Conservation (phyloP, 2,797 vertebrate genomes). For the Epinephelus coioides region DNA sequence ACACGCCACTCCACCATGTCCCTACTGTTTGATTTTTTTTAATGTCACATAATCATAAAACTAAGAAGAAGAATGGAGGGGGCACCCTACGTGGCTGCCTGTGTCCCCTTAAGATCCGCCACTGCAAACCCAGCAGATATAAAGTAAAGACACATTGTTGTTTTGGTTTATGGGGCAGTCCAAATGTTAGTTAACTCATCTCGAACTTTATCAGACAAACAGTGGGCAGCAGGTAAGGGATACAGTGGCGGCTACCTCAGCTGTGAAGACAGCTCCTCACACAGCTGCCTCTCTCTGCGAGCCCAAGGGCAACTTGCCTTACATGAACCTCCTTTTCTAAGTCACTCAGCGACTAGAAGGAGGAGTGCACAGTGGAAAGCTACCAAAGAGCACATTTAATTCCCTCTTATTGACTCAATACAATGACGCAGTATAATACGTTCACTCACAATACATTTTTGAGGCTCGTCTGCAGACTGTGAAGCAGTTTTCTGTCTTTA, state of each 20-base stretch:
- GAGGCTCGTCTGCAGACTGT: conserved; percentile 38
- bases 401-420: conserved; percentile 65
- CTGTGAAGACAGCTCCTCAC: conserved; percentile 49
- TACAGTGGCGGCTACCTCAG: conserved; percentile 12
- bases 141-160: neutral
- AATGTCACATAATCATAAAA: too few species aligned
- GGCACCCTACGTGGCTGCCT: too few species aligned
- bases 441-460: conserved; percentile 41
- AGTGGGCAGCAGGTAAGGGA: conserved; percentile 41
- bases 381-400: conserved; percentile 66
- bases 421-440: conserved; percentile 53
- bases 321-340: conserved; percentile 62
- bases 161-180: neutral
- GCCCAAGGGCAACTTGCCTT: conserved; percentile 69
- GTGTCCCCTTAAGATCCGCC: too few species aligned
- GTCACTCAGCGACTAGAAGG: conserved; percentile 65
- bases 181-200: conserved; percentile 6
- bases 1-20: too few species aligned
- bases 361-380: conserved; percentile 41
- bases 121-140: neutral
- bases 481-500: conserved; percentile 32
- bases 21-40: too few species aligned
- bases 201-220: conserved; percentile 14
- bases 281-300: conserved; percentile 38
- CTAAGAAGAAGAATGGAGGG: too few species aligned